These are phyloP conservation scores for Listrodromus nycthemerus DNA, from an alignment of 2,888 invertebrate species.

Conservation along the genomic window DNA sequence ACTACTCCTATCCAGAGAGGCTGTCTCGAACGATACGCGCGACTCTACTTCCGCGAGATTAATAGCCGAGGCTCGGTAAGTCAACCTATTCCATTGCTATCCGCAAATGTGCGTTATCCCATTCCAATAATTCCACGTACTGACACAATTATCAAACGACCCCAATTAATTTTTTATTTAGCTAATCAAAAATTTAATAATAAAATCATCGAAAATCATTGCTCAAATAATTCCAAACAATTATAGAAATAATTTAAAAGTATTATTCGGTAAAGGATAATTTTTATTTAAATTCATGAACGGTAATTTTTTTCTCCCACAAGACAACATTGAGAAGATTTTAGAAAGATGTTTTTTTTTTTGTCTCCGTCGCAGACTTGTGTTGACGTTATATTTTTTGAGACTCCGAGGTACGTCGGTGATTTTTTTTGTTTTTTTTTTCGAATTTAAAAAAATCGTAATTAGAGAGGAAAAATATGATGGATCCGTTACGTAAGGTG, in stretches of 20 bases:
- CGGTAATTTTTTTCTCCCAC: background rate
- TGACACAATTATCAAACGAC: background rate
- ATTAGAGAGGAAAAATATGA: background rate
- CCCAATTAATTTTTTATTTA: background rate
- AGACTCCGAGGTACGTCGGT: background rate
- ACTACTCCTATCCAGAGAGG: slow-evolving; percentile 17
- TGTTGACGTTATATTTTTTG: too few species aligned
- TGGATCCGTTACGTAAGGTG: slow-evolving; percentile 3
- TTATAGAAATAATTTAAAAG: background rate
- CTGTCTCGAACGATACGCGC: slow-evolving; percentile 53
- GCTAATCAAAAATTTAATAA: too few species aligned
- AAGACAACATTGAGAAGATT: too few species aligned
- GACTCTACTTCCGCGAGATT: slow-evolving; percentile 59
- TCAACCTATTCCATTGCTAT: slow-evolving; percentile 20
- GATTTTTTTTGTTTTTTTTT: background rate
- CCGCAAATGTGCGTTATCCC: background rate
- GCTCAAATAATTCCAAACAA: background rate
- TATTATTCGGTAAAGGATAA: background rate
- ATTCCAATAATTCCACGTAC: background rate
- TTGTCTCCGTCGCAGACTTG: too few species aligned
- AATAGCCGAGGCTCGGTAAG: slow-evolving; percentile 50
- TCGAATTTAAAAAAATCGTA: background rate
- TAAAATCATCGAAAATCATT: background rate
- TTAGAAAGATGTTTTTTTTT: too few species aligned
- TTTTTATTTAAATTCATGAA: background rate